Evolutionary conservation across 2,888 invertebrate species (phyloP).

Genomic region (Chesias legatella): DNA sequence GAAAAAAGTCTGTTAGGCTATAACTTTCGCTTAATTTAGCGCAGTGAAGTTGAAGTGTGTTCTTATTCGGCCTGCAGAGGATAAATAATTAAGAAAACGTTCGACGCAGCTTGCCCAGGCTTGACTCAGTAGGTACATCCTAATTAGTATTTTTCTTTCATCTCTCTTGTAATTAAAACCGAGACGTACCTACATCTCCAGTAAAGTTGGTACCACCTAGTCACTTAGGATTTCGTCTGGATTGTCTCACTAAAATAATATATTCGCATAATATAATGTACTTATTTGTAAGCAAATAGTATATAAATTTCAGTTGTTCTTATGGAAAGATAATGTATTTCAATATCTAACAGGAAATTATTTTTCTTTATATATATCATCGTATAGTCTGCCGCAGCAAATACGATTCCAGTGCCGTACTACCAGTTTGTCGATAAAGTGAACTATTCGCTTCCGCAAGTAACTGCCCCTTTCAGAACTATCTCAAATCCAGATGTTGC

Average conservation of each 20-base stretch:
- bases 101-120: slow-evolving; percentile 52
- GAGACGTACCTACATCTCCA: neutral
- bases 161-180: neutral
- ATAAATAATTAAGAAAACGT: slow-evolving; percentile 70
- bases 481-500: slow-evolving; percentile 60
- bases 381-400: slow-evolving; percentile 13
- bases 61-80: slow-evolving; percentile 66
- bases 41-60: slow-evolving; percentile 51
- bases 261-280: too few species aligned
- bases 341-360: too few species aligned
- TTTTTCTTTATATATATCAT: too few species aligned
- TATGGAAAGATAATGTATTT: too few species aligned
- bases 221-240: too few species aligned
- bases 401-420: slow-evolving; percentile 23
- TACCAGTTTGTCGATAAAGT: slow-evolving; percentile 27
- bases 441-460: slow-evolving; percentile 39
- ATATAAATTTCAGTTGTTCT: too few species aligned
- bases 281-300: too few species aligned
- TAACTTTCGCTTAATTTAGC: slow-evolving; percentile 46
- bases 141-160: slow-evolving; percentile 53
- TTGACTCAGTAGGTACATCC: slow-evolving; percentile 45
- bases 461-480: slow-evolving; percentile 45
- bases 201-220: neutral
- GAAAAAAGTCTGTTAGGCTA: slow-evolving; percentile 1
- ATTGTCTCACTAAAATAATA: too few species aligned